Conservation (phyloP, 2,888 invertebrate species). For the Villa cingulata region DNA sequence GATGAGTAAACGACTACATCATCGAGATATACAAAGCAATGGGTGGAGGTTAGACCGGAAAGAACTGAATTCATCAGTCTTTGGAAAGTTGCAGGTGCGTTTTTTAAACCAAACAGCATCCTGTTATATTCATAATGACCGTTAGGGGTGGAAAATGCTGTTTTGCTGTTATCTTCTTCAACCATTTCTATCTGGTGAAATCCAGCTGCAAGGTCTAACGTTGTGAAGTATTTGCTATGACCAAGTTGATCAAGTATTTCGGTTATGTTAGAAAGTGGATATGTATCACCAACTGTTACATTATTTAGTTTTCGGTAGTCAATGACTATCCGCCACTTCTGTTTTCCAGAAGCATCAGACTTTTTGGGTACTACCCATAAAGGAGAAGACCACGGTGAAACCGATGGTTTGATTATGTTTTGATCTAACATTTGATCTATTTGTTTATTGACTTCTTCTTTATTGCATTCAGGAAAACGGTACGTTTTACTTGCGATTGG, state of each 20-base stretch:
- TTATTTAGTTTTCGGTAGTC: conserved; percentile 14
- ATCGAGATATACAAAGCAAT: conserved; percentile 11
- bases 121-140: conserved; percentile 9
- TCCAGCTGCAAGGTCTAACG: conserved; percentile 12
- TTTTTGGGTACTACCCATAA: conserved; percentile 16
- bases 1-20: conserved; percentile 10
- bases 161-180: conserved; percentile 10
- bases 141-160: conserved; percentile 4
- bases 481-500: conserved; percentile 5
- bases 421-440: conserved; percentile 2
- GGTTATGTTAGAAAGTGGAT: conserved; percentile 18
- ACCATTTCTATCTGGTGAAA: conserved; percentile 13
- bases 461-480: conserved; percentile 8
- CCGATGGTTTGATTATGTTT: not conserved
- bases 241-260: conserved; percentile 13
- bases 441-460: conserved; percentile 4
- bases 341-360: conserved; percentile 9
- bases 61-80: conserved; percentile 11
- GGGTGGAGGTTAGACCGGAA: conserved; percentile 1
- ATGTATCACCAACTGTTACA: conserved; percentile 15
- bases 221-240: conserved; percentile 11
- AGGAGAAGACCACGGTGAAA: conserved; percentile 10
- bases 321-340: conserved; percentile 14
- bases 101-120: conserved; percentile 10
- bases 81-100: conserved; percentile 10